Percentiles rank a stretch among this genome's conserved stretches.
phyloP scores from a whole-genome alignment of 2,113 vertebrate species.

The Sinosuthora webbiana region DNA sequence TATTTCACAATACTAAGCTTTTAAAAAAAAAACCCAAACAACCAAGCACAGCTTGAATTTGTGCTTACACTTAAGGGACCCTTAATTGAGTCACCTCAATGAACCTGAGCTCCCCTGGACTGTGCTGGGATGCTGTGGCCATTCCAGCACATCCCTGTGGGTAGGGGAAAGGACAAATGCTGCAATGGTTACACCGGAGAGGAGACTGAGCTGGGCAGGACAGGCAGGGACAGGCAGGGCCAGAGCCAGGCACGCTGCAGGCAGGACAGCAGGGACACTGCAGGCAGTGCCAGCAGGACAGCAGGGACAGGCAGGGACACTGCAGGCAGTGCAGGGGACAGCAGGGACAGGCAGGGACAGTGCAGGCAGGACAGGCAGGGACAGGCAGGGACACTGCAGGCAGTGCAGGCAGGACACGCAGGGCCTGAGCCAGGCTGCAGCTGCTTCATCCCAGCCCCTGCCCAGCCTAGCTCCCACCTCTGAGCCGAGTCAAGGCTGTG shows the following conservation, averaged over 20 bases:
- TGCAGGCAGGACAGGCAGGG: background rate
- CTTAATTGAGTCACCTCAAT: background rate
- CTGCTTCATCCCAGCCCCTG: background rate
- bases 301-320: background rate
- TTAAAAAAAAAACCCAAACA: background rate
- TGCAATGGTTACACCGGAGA: background rate
- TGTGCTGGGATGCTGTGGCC: background rate
- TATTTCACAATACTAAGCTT: rapidly evolving
- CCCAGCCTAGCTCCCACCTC: background rate
- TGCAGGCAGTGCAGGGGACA: background rate
- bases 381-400: background rate
- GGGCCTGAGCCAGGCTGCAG: background rate
- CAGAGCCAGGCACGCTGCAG: background rate
- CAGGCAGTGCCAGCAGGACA: background rate
- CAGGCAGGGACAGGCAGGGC: background rate
- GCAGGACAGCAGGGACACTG: background rate
- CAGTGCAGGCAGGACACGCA: background rate
- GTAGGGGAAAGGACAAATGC: background rate
- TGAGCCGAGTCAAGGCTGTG: background rate
- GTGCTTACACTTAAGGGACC: background rate
- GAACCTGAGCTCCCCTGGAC: background rate
- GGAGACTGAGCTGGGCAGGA: background rate
- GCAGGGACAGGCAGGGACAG: background rate
- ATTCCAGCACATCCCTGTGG: background rate
- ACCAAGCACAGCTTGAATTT: background rate